Conservation (phyloP, 2,888 invertebrate species). For the Alitta virens region DNA sequence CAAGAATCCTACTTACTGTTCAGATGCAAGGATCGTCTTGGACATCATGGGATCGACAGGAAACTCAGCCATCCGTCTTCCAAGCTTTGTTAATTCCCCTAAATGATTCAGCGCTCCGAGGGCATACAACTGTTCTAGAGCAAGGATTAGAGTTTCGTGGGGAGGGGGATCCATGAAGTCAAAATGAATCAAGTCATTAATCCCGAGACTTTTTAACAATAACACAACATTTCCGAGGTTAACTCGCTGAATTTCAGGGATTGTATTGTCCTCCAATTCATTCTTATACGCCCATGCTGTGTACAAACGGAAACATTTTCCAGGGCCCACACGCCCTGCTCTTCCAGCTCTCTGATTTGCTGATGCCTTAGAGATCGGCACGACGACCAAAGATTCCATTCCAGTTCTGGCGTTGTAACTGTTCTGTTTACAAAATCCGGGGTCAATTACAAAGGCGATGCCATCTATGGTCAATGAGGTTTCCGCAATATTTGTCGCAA, state of each 20-base stretch:
- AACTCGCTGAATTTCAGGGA: slow-evolving; percentile 97
- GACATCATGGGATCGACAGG: slow-evolving; percentile 99
- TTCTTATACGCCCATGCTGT: slow-evolving; percentile 99
- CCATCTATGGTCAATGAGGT: slow-evolving; percentile 98
- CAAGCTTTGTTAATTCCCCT: slow-evolving; percentile 94
- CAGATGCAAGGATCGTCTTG: slow-evolving; percentile 95
- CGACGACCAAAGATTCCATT: slow-evolving; percentile 97
- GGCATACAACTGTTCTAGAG: slow-evolving; percentile 88
- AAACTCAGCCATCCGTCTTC: slow-evolving; percentile 98
- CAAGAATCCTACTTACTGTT: slow-evolving; percentile 83
- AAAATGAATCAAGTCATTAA: slow-evolving; percentile 96
- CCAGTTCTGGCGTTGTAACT: slow-evolving; percentile 96
- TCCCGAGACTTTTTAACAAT: slow-evolving; percentile 92
- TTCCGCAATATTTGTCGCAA: slow-evolving; percentile 99
- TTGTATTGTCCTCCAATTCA: slow-evolving; percentile 95
- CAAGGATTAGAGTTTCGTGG: slow-evolving; percentile 66
- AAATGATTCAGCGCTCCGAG: slow-evolving; percentile 95
- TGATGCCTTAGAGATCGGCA: slow-evolving; percentile 94
- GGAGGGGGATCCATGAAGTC: slow-evolving; percentile 97
- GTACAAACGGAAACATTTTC: slow-evolving; percentile 96
- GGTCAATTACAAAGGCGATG: slow-evolving; percentile 97
- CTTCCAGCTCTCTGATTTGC: slow-evolving; percentile 96
- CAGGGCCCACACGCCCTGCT: slow-evolving; percentile 87
- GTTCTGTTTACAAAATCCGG: slow-evolving; percentile 99
- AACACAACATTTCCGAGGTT: slow-evolving; percentile 97